A percentile compares a stretch with the other conserved stretches of the same genome.
phyloP scores from a whole-genome alignment of 2,888 invertebrate genomes.

The Scrobipalpa costella region DNA sequence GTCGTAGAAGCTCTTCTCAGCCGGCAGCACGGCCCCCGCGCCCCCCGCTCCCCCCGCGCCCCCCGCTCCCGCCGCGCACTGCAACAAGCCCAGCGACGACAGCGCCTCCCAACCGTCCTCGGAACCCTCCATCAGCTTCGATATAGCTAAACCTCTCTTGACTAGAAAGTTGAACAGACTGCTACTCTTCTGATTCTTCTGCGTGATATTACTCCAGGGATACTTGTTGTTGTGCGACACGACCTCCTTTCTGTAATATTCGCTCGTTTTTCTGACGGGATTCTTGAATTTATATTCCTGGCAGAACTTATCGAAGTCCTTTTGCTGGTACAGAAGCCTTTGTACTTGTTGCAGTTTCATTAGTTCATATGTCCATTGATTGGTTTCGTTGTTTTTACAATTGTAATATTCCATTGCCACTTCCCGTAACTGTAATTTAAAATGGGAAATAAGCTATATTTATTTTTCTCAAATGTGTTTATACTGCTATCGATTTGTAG shows the following conservation, averaged over 20 bases:
- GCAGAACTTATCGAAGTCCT: slow-evolving; percentile 62
- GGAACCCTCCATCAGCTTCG: slow-evolving; percentile 51
- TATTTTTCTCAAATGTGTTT: neutral
- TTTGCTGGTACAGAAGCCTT: slow-evolving; percentile 67
- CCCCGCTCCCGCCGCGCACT: slow-evolving; percentile 37
- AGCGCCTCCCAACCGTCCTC: slow-evolving; percentile 52
- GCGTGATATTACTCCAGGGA: slow-evolving; percentile 67
- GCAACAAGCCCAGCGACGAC: slow-evolving; percentile 54
- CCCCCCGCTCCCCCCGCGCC: too few relatives aligned
- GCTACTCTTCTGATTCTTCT: slow-evolving; percentile 55
- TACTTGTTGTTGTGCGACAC: slow-evolving; percentile 68
- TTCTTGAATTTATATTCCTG: slow-evolving; percentile 61
- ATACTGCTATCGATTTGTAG: neutral
- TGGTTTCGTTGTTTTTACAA: slow-evolving; percentile 79
- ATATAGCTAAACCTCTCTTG: slow-evolving; percentile 58
- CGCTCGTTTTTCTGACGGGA: slow-evolving; percentile 45
- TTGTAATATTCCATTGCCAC: slow-evolving; percentile 87
- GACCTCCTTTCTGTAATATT: slow-evolving; percentile 52
- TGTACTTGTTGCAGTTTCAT: slow-evolving; percentile 68
- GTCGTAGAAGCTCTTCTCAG: slow-evolving; percentile 63
- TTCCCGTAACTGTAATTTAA: slow-evolving; percentile 83
- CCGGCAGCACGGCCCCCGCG: slow-evolving; percentile 50
- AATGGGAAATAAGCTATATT: neutral
- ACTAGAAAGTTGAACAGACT: slow-evolving; percentile 59
- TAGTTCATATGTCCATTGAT: slow-evolving; percentile 71